A percentile compares a stretch with the other conserved stretches of the same genome.
These are phyloP conservation scores for Cataglyphis altisquamis DNA, from an alignment of 2,888 invertebrate genomes.

Conservation along the genomic window DNA sequence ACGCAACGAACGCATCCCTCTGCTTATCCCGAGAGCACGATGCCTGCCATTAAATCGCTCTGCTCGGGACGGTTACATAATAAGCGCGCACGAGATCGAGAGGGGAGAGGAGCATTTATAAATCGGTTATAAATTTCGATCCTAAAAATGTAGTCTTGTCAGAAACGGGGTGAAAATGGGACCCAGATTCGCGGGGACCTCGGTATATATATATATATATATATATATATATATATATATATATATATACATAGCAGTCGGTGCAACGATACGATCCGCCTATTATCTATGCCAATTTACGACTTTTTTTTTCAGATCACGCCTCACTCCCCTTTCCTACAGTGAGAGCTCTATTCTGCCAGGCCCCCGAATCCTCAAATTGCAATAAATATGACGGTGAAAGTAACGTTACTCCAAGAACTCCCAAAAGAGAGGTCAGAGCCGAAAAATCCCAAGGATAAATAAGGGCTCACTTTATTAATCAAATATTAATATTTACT, in stretches of 20 bases:
- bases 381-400: slow-evolving; percentile 46
- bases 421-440: neutral
- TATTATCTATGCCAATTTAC: slow-evolving; percentile 71
- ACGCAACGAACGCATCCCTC: slow-evolving; percentile 58
- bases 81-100: slow-evolving; percentile 60
- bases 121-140: slow-evolving; percentile 81
- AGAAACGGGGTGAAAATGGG: slow-evolving; percentile 85
- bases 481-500: slow-evolving; percentile 7
- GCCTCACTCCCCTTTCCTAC: slow-evolving; percentile 52
- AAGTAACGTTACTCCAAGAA: slow-evolving; percentile 24
- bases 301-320: slow-evolving; percentile 63
- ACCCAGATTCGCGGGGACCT: slow-evolving; percentile 62
- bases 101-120: slow-evolving; percentile 29
- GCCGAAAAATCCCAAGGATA: neutral
- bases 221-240: neutral
- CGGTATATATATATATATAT: too few relatives aligned
- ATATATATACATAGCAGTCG: slow-evolving; percentile 13
- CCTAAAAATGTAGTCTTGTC: slow-evolving; percentile 85
- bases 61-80: slow-evolving; percentile 58
- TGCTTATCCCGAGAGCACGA: slow-evolving; percentile 48
- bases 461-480: neutral
- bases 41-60: slow-evolving; percentile 68
- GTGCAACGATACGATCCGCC: slow-evolving; percentile 67
- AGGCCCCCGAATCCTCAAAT: slow-evolving; percentile 21
- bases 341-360: slow-evolving; percentile 69